Conservation (phyloP, 2,113 vertebrate genomes). For the Shinisaurus crocodilurus region DNA sequence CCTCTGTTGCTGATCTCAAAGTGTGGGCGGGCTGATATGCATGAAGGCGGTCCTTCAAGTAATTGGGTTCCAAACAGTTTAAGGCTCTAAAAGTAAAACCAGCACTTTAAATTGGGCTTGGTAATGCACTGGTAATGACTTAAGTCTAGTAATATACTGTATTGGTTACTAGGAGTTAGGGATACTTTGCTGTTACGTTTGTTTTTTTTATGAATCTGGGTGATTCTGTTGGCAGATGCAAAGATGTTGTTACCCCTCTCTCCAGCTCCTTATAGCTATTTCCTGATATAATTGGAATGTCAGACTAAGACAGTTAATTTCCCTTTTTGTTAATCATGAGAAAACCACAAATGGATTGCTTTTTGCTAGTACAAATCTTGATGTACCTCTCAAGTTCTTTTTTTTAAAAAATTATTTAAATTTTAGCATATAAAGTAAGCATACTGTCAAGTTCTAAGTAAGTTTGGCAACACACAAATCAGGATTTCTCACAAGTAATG, state of each 20-base stretch:
- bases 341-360: background rate
- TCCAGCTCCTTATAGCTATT: too few species aligned
- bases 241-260: too few species aligned
- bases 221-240: background rate
- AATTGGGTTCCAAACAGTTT: too few species aligned
- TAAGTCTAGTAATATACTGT: background rate
- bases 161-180: background rate
- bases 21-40: too few species aligned
- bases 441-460: too few species aligned
- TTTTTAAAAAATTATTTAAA: too few species aligned
- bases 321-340: background rate
- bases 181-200: background rate
- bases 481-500: background rate
- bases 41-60: too few species aligned
- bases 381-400: background rate
- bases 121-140: background rate
- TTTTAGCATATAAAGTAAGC: too few species aligned
- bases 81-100: too few species aligned
- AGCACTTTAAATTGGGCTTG: too few species aligned
- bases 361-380: background rate
- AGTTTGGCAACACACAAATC: background rate
- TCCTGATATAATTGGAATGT: background rate
- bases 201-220: background rate
- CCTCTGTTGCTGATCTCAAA: too few species aligned
- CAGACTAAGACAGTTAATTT: background rate